Percentiles rank a stretch among this genome's conserved stretches.
Evolutionary conservation across 2,888 invertebrate species (phyloP).

Genomic region (Tricholauxania praeusta): DNA sequence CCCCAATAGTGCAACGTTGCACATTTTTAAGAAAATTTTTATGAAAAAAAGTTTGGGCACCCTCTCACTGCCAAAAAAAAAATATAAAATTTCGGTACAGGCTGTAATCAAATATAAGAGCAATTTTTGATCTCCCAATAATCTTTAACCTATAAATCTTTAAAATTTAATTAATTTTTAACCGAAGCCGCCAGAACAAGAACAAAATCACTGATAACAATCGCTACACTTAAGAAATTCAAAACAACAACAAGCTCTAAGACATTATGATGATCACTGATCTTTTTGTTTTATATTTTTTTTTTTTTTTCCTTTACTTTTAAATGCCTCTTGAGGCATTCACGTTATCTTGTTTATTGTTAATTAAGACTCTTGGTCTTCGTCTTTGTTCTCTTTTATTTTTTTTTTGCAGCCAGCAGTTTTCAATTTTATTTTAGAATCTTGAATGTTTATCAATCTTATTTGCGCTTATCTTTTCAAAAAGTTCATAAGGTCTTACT

Average conservation of each 20-base stretch:
- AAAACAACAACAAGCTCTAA: neutral
- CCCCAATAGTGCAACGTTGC: too few relatives aligned
- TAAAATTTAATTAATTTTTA: too few relatives aligned
- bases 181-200: too few relatives aligned
- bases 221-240: slow-evolving; percentile 33
- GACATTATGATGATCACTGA: slow-evolving; percentile 6
- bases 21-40: too few relatives aligned
- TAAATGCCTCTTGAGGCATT: slow-evolving; percentile 25
- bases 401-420: slow-evolving; percentile 47
- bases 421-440: slow-evolving; percentile 43
- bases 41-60: too few relatives aligned
- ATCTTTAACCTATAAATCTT: too few relatives aligned
- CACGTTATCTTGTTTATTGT: slow-evolving; percentile 31
- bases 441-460: slow-evolving; percentile 60
- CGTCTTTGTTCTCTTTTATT: slow-evolving; percentile 50
- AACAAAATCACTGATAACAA: slow-evolving; percentile 24
- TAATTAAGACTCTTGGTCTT: slow-evolving; percentile 37
- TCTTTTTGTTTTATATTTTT: slow-evolving; percentile 10
- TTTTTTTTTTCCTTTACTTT: slow-evolving; percentile 6
- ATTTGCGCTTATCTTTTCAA: slow-evolving; percentile 59
- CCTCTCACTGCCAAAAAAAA: too few relatives aligned
- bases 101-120: too few relatives aligned
- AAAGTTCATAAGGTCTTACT: slow-evolving; percentile 64
- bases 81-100: too few relatives aligned
- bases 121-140: too few relatives aligned